Base-by-base conservation (phyloP, 2,797 vertebrate genomes). In the Meda fulgida region DNA sequence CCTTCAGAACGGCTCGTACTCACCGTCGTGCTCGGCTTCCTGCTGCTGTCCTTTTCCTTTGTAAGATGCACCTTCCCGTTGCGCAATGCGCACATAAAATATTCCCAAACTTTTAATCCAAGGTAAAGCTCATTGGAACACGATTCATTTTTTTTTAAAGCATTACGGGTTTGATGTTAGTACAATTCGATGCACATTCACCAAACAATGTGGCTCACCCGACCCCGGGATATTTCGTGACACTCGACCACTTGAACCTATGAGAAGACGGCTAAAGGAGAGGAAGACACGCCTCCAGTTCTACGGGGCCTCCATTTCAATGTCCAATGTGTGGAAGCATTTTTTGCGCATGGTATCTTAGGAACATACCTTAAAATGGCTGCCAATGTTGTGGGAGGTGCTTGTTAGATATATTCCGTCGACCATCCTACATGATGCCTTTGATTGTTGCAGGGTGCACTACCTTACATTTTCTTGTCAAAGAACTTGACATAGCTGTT, bases 221-320 rank as follows among this genome's bases (percentile, higher is more conserved):
- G 63, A 65, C 29, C 89, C 86, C 86, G 85, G 88, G 83, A 67
- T 82, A 65, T 89, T 90, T 79, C 83, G 81, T 87, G 88, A 89
- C 87, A 81, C 79, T 58, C 73, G 53, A 79, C 6, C 26, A 43
- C 75, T 16, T 55, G 36, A 80, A 85, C 91, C 91, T 90, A 92
- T 92, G 66, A 84, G 60, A 75, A 48, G 3, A 58, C 58, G 9
- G 84, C 60, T 79, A 53, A 53, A 21, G 63, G 51, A 29, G 7
- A 58, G 6, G 53, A 85, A 65, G 84, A 60, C 86, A 90, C 90
- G 89, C 91, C 91, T 58, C 34, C 67, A 43, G 58, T 83, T 90
- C 85, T 89, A 89, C 89, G 86, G 85, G 88, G 88, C 88, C 85
- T 90, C 89, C 88, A 87, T 88, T 89, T 87, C 84, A 71, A 87